Evolutionary conservation across 1,140 invertebrate species (phyloP).

Genomic region (Brachionus rotundiformis): DNA sequence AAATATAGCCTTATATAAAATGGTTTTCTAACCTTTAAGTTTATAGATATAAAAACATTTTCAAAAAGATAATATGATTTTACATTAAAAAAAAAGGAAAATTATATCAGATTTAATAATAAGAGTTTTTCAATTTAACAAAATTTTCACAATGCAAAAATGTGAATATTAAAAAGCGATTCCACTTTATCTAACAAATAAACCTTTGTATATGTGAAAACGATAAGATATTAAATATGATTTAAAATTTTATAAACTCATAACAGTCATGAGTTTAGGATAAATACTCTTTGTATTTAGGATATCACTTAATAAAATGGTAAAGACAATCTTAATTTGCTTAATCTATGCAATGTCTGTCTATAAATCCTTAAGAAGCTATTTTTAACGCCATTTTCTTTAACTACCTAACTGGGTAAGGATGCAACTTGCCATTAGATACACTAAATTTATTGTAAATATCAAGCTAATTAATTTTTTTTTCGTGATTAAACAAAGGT

Average conservation of each 20-base stretch:
- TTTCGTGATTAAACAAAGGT: slow-evolving; percentile 5
- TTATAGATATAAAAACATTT: neutral
- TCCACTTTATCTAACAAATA: neutral
- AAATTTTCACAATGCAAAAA: neutral
- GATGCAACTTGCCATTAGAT: slow-evolving; percentile 24
- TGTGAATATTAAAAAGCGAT: neutral
- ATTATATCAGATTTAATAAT: neutral
- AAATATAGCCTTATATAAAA: neutral
- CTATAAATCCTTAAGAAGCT: neutral
- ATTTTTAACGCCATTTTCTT: neutral
- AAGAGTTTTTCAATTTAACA: neutral
- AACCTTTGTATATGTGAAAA: neutral
- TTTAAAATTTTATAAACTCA: neutral
- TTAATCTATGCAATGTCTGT: slow-evolving; percentile 1
- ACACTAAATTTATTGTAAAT: slow-evolving; percentile 35
- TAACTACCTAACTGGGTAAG: neutral
- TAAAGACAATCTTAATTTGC: neutral
- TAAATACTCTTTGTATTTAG: neutral
- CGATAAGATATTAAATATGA: slow-evolving; percentile 4
- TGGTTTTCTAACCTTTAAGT: neutral
- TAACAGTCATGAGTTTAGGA: neutral
- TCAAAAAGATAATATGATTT: neutral
- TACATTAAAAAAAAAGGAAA: too few relatives aligned
- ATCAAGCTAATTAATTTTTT: slow-evolving; percentile 38
- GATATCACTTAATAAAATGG: neutral